These are phyloP conservation scores for Nothoprocta perdicaria DNA, from an alignment of 2,113 vertebrate species.

Conservation along the genomic window DNA sequence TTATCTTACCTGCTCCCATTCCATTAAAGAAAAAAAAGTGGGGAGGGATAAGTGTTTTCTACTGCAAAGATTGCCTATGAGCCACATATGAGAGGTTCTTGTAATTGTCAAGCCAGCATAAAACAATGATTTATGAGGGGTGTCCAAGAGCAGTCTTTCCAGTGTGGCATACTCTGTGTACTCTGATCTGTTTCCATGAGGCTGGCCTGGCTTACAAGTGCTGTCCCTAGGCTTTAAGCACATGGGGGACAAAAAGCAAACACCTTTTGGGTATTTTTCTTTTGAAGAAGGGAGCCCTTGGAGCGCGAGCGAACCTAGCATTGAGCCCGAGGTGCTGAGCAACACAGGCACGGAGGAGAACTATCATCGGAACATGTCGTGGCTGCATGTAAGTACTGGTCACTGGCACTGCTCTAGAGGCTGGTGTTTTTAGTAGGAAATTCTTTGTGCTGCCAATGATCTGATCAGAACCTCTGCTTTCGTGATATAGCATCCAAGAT, in stretches of 20 bases:
- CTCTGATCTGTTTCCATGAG: slow-evolving; percentile 57
- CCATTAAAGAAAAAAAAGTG: not conserved
- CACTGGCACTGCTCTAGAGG: not conserved
- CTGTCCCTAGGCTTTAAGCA: slow-evolving; percentile 73
- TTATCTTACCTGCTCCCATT: slow-evolving; percentile 54
- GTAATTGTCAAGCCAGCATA: slow-evolving; percentile 66
- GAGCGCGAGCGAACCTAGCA: slow-evolving; percentile 97
- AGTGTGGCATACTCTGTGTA: slow-evolving; percentile 36
- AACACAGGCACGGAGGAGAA: slow-evolving; percentile 90
- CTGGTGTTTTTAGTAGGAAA: not conserved
- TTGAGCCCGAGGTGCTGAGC: slow-evolving; percentile 93
- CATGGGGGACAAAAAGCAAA: slow-evolving; percentile 61
- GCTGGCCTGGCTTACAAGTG: slow-evolving; percentile 75
- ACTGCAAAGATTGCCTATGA: not conserved
- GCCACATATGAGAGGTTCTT: slow-evolving; percentile 57
- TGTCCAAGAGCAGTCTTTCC: slow-evolving; percentile 30
- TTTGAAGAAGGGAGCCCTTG: slow-evolving; percentile 94
- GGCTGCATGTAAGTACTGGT: slow-evolving; percentile 91
- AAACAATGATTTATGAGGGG: slow-evolving; percentile 31
- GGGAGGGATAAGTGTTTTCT: slow-evolving; percentile 35
- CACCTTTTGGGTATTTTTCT: slow-evolving; percentile 78
- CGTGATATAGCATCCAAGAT: not conserved
- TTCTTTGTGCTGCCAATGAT: not conserved
- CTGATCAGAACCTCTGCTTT: not conserved
- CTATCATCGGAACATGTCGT: slow-evolving; percentile 97